Evolutionary conservation across 2,113 vertebrate species (phyloP), one percentile per base, ranked within the genome.

Genomic region (Hemicordylus capensis): DNA sequence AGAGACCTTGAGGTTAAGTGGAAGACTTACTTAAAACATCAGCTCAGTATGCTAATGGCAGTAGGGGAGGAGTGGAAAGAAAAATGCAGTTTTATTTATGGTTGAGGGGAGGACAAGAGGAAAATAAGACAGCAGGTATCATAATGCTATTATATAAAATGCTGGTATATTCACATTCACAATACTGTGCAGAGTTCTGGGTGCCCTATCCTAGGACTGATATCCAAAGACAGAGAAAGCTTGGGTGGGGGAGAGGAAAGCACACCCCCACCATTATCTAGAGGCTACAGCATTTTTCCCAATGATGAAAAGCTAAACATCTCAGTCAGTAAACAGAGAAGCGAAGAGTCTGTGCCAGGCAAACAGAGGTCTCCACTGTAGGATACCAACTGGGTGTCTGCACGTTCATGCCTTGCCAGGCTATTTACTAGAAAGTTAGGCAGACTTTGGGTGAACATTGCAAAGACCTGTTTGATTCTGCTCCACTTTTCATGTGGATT

Each of bases 361-460:
- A 76, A 85, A 1, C 0, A 56, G 8, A 26, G 3, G 84, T n/a
- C 3, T 6, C 39, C 31, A 58, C 8, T 10, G 0, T 2, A n/a
- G n/a, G 80, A 80, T 54, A 6, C 76, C 48, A 7, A 58, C n/a
- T 0, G 0, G 73, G 31, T 37, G 7, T 0, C 28, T 72, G 9
- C 2, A 5, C 8, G 46, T 64, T 78, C 26, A 28, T 54, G 26
- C 42, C 10, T 44, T 34, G 0, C 17, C 34, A 0, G 44, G 64
- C 26, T 3, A 80, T 85, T 74, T 0, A 1, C 0, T 0, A 31
- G 63, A 73, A 61, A 34, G 76, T 4, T n/a, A 0, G 19, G 0
- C 75, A 28, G 74, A 78, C 77, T 17, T 78, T 28, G 81, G 83
- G 77, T 0, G 1, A 54, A 81, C 44, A 76, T 56, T 0, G 0